Evolutionary conservation across 2,113 vertebrate species (phyloP), one percentile per base, ranked within the genome.

Genomic region (Micromys minutus): DNA sequence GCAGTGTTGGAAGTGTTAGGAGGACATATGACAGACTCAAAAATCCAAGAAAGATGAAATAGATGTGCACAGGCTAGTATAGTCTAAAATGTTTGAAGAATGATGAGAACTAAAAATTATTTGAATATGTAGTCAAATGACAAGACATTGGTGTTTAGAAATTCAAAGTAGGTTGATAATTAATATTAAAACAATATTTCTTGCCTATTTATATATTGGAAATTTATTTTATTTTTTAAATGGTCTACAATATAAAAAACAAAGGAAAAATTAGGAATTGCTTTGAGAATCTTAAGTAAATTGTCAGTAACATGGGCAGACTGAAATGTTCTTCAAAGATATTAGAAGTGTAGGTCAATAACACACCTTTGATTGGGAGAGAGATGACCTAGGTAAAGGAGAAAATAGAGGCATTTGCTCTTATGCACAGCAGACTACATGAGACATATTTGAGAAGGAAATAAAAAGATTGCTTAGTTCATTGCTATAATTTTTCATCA

Each of bases 401-500:
- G 26, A 89, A 85, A 34, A 2, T 34, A 45, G 39, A 92, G 45
- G 11, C 74, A 84, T 74, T 89, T 93, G 45, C 42, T 95, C 71
- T 93, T 39, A 93, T 36, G 24, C 15, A 36, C 76, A 83, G 1
- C n/a, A 61, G 69, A 76, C 57, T 57, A 86, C 11, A 80, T 52
- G 34, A 81, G 55, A 17, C 59, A 93, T 61, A 83, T 94, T 94
- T 87, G 74, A 86, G 65, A 92, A 63, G 77, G 69, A 34, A 83
- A 84, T 75, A 59, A 61, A 94, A 92, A 95, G 57, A 93, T 89
- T 55, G 76, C 7, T 95, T 67, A 87, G 89, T 81, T 55, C 71
- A 45, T 76, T 88, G 59, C n/a, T 86, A 72, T 1, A 81, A 36
- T 74, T 91, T 87, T 90, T 75, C 42, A 77, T 36, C 26, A 74